A percentile compares a stretch with the other conserved stretches of the same genome.
phyloP scores from a whole-genome alignment of 1,140 invertebrate genomes.

The Drosophila oshimai region DNA sequence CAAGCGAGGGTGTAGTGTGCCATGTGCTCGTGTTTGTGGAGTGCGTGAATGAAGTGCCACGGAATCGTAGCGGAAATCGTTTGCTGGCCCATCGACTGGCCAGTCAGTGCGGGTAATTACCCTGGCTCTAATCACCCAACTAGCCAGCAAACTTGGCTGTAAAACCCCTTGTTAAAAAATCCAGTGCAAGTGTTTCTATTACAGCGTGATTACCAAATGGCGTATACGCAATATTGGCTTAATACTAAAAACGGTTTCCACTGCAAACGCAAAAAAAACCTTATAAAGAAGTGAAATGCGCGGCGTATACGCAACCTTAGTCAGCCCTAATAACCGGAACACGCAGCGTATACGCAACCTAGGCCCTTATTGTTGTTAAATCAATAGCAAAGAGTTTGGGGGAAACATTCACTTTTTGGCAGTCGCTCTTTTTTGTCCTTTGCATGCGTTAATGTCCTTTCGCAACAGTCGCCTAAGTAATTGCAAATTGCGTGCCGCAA shows the following conservation, averaged over 20 bases:
- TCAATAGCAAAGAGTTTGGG: constrained; percentile 31
- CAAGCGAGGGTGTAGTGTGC: constrained; percentile 29
- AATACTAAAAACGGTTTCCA: too few relatives aligned
- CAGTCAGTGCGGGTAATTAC: constrained; percentile 47
- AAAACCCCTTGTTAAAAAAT: constrained; percentile 12
- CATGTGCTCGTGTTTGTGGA: constrained; percentile 40
- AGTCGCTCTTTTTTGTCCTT: constrained; percentile 23
- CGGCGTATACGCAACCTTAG: constrained; percentile 18
- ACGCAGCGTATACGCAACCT: constrained; percentile 7
- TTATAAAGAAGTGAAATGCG: neutral
- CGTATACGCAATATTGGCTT: neutral
- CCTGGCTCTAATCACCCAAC: too few relatives aligned
- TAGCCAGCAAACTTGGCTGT: too few relatives aligned
- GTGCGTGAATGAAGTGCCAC: constrained; percentile 52
- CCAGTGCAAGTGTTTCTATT: too few relatives aligned
- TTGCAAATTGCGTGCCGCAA: constrained; percentile 70
- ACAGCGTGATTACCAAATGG: too few relatives aligned
- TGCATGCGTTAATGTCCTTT: constrained; percentile 41
- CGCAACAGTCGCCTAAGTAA: constrained; percentile 59
- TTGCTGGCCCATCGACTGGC: constrained; percentile 48
- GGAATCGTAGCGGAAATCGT: constrained; percentile 34
- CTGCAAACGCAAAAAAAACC: neutral
- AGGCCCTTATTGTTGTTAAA: constrained; percentile 35
- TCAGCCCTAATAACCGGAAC: neutral
- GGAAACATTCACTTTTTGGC: constrained; percentile 7